Base-by-base conservation (phyloP, 2,113 vertebrate species). In the Delphinapterus leucas region DNA sequence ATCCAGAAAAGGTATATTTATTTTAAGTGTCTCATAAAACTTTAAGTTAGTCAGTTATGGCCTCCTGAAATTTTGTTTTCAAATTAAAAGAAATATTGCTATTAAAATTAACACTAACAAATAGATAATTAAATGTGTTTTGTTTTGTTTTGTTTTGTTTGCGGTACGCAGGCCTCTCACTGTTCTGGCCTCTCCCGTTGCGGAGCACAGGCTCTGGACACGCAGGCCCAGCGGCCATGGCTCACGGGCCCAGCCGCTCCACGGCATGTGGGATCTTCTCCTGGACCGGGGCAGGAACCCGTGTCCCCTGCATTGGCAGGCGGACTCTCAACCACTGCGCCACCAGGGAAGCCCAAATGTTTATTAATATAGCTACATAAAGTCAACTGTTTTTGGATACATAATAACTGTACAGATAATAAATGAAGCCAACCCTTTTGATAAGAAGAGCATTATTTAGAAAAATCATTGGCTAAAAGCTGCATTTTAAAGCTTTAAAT, bases 1-100 rank as follows among this genome's bases (percentile, higher is more conserved):
- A 79, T 81, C 23, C 10, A 88, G 3, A 25, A 88, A 53, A 84
- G 77, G n/a, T 55, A 71, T 33, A 84, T 63, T 87, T 36, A 55
- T 38, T 77, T 44, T 79, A 92, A 63, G 25, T 67, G 12, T 36
- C 58, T 53, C 65, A 60, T 36, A 88, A 80, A 80, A 92, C 55
- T 55, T 83, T 38, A 61, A 81, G 20, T 80, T 76, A 93, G 63
- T 88, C 20, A 93, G 23, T 93, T 77, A 77, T 25, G 38, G n/a
- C 47, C 10, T 80, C 23, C 2, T 47, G 5, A 85, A 92, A 74
- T 77, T 80, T 21, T 91, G 5, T 94, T 93, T 93, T 84, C 38
- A 79, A 88, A 74, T 83, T 82, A 86, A 95, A 96, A 91, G 28
- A 77, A 95, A 83, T 65, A 83, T 4, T 91, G 18, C 71, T 95